Base-by-base conservation (phyloP, 1,140 invertebrate genomes). In the Pseudomyrmex sp. region DNA sequence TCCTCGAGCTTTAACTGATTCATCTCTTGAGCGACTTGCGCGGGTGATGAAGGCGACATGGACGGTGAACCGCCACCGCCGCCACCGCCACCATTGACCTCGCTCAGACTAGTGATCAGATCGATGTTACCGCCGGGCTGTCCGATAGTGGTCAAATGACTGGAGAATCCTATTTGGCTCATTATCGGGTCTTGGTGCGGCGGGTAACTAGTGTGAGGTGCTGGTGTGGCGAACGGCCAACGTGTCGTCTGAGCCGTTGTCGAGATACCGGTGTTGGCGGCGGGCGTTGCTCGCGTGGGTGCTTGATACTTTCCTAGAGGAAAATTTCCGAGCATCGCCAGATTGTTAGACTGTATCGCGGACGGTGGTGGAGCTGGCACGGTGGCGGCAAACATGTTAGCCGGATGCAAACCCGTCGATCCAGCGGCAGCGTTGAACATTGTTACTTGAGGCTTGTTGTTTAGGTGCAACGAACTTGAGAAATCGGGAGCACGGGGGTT, bases 401-500 rank as follows among this genome's bases (percentile, higher is more conserved):
- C 54, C 18, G 91, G 90, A 88, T 94, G 94, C 59, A 93, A 87
- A 13, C 90, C 89, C 0, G 76, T 44, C 0, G 76, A 59, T n/a
- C 65, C 65, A 7, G 76, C 44, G 1, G 48, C 74, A 26, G 86
- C 87, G 75, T 92, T 95, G 74, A 92, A 94, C 94, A 95, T 95
- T 5, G 95, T 92, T 76, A 93, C 92, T 84, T 94, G 94, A 0
- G 91, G 92, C 83, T 93, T 94, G 88, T 91, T 95, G 20, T 92
- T 93, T 61, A 94, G 92, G 82, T 95, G 95, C 7, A 95, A 76
- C 12, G 94, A 94, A 68, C 95, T 95, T 0, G 96, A 96, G 91
- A 98, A 98, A 93, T 98, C 97, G 2, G 97, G 97, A 20, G 98
- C 98, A 90, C 98, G 96, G 1, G 98, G 98, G 94, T 98, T 98